Evolutionary conservation across 1,140 invertebrate species (phyloP), one percentile per base, ranked within the genome.

Genomic region (Andrena cerasifolii): DNA sequence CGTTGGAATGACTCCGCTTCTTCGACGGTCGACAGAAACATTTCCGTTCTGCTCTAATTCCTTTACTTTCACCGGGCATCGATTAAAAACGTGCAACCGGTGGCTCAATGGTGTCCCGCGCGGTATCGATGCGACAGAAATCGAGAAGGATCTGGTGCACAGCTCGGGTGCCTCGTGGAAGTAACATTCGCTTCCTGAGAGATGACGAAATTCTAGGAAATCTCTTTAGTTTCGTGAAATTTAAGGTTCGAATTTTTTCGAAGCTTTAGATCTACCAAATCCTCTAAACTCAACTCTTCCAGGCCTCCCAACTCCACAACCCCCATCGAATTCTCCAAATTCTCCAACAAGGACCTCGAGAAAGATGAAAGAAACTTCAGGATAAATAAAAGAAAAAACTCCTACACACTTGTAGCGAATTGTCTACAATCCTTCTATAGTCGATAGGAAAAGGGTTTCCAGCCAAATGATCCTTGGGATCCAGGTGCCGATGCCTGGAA

Each of bases 41-140:
- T 63, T 82, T 79, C 51, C 77, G 83, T 84, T 82, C 65, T 33
- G 83, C 83, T 84, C 83, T 79, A 62, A 59, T 84, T 84, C 77
- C 28, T 43, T 45, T 73, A 72, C 83, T 84, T 84, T 84, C 83
- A 81, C 83, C 54, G 12, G 66, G 28, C 24, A 40, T 43, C 66
- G 66, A 82, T 68, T 58, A 45, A 67, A 75, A 61, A 63, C 40
- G 28, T 43, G 56, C 56, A 14, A 31, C 58, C 10, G 58, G 40
- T 12, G 14, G 53, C 24, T 26, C 24, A 51, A 16, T 21, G 49
- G 28, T 68, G 33, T 68, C 49, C 21, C 14, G 51, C 31, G 68
- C 10, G 59, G 31, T 31, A 75, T 66, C 72, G 51, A 47, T 31
- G 62, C 51, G 54, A 68, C 54, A n/a, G 40, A 33, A 51, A 53